These are phyloP conservation scores for Danio rerio DNA, from an alignment of 2,113 vertebrate genomes.

Conservation along the genomic window DNA sequence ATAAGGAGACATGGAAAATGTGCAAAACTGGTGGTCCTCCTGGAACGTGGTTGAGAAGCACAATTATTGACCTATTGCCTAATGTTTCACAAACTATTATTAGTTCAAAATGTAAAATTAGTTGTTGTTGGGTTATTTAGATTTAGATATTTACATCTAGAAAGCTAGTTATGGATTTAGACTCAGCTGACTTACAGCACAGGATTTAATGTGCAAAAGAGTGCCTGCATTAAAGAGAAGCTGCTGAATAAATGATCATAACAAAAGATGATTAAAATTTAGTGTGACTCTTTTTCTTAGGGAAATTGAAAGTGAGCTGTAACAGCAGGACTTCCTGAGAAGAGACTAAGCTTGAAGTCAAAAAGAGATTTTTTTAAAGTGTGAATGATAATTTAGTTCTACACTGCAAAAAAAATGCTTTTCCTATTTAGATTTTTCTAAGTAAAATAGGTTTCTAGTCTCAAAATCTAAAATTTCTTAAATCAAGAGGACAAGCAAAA, in stretches of 20 bases:
- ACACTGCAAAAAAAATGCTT: background rate
- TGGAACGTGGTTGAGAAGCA: no score
- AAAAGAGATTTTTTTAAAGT: background rate
- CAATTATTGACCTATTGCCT: no score
- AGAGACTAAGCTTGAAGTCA: background rate
- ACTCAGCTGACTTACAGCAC: background rate
- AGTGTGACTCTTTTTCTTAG: background rate
- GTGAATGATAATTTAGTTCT: background rate
- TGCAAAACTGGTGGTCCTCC: no score
- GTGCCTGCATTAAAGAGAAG: background rate
- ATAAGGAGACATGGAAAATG: no score
- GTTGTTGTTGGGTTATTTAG: background rate
- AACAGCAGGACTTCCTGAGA: background rate
- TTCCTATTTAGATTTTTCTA: background rate
- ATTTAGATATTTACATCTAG: background rate
- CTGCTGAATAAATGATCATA: conserved; percentile 41
- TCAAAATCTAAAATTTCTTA: no score
- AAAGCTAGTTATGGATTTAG: background rate
- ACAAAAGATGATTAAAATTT: conserved; percentile 41
- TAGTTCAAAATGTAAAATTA: no score
- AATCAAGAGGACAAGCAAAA: no score
- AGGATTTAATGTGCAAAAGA: conserved; percentile 6
- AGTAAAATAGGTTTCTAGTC: no score
- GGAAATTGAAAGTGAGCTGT: background rate
- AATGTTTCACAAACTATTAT: no score